Evolutionary conservation across 2,888 invertebrate genomes (phyloP).

Genomic region (Adela reaumurella): DNA sequence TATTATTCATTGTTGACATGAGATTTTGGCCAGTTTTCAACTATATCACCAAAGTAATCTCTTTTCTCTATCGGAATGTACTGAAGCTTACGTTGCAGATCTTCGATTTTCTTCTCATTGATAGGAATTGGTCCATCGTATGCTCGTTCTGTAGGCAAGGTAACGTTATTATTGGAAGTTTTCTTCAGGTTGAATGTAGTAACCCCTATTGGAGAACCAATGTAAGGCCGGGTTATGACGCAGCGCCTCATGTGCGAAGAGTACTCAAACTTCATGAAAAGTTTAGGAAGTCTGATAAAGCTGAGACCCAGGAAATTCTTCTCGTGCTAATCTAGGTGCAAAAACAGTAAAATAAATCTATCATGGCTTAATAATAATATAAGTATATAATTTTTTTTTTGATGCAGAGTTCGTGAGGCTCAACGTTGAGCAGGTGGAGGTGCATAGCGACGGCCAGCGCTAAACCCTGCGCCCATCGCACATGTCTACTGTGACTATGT

Average conservation of each 20-base stretch:
- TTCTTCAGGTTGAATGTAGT: constrained; percentile 1
- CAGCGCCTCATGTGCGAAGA: constrained; percentile 1
- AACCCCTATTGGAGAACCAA: neutral
- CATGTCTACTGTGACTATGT: no score
- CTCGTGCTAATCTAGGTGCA: no score
- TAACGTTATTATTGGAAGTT: constrained; percentile 1
- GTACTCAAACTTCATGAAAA: neutral
- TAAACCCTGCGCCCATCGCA: no score
- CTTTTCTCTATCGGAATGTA: constrained; percentile 1
- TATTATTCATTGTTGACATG: constrained; percentile 1
- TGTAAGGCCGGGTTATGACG: constrained; percentile 1
- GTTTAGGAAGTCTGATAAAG: no score
- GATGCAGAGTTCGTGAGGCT: no score
- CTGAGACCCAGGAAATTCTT: no score
- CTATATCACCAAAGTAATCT: neutral
- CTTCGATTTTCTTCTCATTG: neutral
- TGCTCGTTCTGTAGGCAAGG: constrained; percentile 1
- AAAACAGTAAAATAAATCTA: no score
- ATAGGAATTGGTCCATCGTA: constrained; percentile 1
- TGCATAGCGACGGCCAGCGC: no score
- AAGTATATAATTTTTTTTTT: no score
- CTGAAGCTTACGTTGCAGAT: neutral
- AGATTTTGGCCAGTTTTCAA: constrained; percentile 1
- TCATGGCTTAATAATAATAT: no score
- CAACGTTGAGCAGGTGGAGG: no score